These are phyloP conservation scores for Hypolimnas misippus DNA, from an alignment of 2,888 invertebrate genomes.

Conservation along the genomic window DNA sequence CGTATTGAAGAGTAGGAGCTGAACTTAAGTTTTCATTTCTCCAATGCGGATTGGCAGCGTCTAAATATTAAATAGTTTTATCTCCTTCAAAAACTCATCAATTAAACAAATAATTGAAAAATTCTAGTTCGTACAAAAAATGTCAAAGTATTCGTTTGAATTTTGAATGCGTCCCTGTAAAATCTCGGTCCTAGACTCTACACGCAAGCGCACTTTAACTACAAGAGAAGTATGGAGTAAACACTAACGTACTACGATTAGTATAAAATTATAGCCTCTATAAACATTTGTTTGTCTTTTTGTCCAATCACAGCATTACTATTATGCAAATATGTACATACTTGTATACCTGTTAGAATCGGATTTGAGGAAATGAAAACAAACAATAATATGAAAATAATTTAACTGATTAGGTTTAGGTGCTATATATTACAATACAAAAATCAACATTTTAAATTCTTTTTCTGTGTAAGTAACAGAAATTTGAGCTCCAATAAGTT, in stretches of 20 bases:
- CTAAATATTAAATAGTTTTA: too few relatives aligned
- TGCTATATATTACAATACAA: too few relatives aligned
- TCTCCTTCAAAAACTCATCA: too few relatives aligned
- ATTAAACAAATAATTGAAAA: too few relatives aligned
- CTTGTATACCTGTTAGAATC: background rate
- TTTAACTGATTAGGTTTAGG: too few relatives aligned
- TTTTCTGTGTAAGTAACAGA: too few relatives aligned
- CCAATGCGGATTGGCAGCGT: too few relatives aligned
- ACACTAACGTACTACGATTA: conserved; percentile 25
- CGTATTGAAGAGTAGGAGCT: too few relatives aligned
- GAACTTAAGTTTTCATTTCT: too few relatives aligned
- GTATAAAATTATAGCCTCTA: conserved; percentile 27
- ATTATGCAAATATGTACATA: background rate
- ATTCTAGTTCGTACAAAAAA: too few relatives aligned
- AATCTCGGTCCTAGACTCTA: conserved; percentile 17
- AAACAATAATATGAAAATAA: background rate
- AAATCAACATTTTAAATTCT: too few relatives aligned
- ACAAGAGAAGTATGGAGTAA: conserved; percentile 28
- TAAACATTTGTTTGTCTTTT: conserved; percentile 16
- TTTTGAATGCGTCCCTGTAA: conserved; percentile 18
- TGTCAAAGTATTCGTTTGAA: background rate
- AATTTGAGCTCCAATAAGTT: too few relatives aligned
- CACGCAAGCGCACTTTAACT: conserved; percentile 37
- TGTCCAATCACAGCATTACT: conserved; percentile 6
- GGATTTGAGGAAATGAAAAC: background rate